Evolutionary conservation across 2,797 vertebrate species (phyloP).

Genomic region (Cebuella pygmaea): DNA sequence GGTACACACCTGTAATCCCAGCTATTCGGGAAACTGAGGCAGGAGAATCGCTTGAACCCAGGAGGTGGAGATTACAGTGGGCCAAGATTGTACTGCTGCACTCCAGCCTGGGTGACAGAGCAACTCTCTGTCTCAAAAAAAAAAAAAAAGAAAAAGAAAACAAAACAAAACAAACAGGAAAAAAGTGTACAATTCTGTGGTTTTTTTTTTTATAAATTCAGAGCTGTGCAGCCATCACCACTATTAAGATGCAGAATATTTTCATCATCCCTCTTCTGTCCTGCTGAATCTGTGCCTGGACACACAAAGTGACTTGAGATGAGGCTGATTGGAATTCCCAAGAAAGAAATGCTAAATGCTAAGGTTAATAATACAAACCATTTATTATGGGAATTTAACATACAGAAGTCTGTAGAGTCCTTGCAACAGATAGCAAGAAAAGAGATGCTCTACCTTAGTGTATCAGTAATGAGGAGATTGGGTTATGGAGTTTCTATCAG

Average conservation of each 20-base stretch:
- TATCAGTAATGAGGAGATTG: background rate
- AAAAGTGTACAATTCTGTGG: background rate
- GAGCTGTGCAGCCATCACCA: background rate
- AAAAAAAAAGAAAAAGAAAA: no score
- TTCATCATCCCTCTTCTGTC: background rate
- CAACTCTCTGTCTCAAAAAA: background rate
- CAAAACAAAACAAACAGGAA: rapidly evolving
- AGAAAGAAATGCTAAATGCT: background rate
- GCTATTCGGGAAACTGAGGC: background rate
- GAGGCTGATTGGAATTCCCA: background rate
- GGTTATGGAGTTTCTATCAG: background rate
- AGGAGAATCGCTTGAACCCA: background rate
- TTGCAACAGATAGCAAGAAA: background rate
- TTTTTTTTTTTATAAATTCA: background rate
- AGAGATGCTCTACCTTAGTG: background rate
- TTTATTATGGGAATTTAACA: background rate
- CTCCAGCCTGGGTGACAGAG: background rate
- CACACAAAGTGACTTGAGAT: background rate
- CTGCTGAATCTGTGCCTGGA: background rate
- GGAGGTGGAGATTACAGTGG: background rate
- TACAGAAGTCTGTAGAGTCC: background rate
- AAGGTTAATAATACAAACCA: background rate
- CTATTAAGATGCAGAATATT: background rate
- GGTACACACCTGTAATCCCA: background rate
- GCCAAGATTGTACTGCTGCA: rapidly evolving